A percentile compares a stretch with the other conserved stretches of the same genome.
phyloP scores from a whole-genome alignment of 2,113 vertebrate species.

The Nestor notabilis region DNA sequence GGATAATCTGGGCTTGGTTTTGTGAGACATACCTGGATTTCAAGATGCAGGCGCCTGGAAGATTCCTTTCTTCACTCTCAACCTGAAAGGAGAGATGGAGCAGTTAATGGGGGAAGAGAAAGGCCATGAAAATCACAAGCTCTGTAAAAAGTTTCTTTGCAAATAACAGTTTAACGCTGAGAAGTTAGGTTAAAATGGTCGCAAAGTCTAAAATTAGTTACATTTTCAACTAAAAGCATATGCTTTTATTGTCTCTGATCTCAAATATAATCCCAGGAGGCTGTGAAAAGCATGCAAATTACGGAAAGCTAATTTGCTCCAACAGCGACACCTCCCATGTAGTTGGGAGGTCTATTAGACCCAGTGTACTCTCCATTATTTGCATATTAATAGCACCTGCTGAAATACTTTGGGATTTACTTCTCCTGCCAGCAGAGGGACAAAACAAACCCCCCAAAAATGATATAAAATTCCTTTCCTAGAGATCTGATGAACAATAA shows the following conservation, averaged over 20 bases:
- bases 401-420: constrained; percentile 82
- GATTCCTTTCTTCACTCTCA: constrained; percentile 16
- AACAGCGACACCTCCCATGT: constrained; percentile 80
- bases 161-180: constrained; percentile 73
- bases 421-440: constrained; percentile 79
- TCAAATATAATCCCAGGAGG: constrained; percentile 83
- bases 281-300: constrained; percentile 79
- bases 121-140: constrained; percentile 60
- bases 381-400: constrained; percentile 84
- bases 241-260: constrained; percentile 83
- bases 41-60: background rate
- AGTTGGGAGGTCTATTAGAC: constrained; percentile 82
- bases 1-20: background rate
- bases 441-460: constrained; percentile 53
- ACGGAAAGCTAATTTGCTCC: constrained; percentile 83
- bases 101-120: constrained; percentile 35
- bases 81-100: constrained; percentile 22
- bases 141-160: constrained; percentile 69
- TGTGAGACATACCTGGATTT: background rate
- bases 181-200: constrained; percentile 76
- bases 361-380: constrained; percentile 76
- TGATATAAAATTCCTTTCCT: constrained; percentile 65
- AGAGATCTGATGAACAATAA: constrained; percentile 61
- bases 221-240: constrained; percentile 78
- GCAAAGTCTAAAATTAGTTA: constrained; percentile 81